A percentile compares a stretch with the other conserved stretches of the same genome.
These are phyloP conservation scores for Lutraria rhynchaena DNA, from an alignment of 1,140 invertebrate genomes.

Conservation along the genomic window DNA sequence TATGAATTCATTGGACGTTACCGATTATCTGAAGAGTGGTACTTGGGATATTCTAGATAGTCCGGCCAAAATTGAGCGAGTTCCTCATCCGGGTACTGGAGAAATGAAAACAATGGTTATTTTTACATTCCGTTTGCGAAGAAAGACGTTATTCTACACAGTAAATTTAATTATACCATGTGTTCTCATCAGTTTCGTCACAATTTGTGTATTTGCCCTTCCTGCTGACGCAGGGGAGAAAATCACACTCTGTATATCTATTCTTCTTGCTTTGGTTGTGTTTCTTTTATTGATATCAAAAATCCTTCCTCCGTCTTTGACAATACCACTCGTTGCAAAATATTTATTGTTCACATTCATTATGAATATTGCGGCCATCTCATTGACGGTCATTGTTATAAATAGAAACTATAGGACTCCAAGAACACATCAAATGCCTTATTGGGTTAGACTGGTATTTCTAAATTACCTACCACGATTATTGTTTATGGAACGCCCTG, in stretches of 20 bases:
- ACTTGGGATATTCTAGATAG: slow-evolving; percentile 99
- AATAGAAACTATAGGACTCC: slow-evolving; percentile 99
- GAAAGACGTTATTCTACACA: slow-evolving; percentile 99
- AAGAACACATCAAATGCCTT: slow-evolving; percentile 85
- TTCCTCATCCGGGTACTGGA: slow-evolving; percentile 67
- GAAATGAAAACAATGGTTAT: slow-evolving; percentile 71
- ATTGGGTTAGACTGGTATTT: slow-evolving; percentile 80
- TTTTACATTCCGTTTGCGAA: slow-evolving; percentile 91
- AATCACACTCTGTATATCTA: slow-evolving; percentile 98
- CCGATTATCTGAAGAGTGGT: slow-evolving; percentile 98
- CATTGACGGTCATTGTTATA: slow-evolving; percentile 99
- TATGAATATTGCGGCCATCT: slow-evolving; percentile 99
- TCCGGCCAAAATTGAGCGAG: slow-evolving; percentile 84
- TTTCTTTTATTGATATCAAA: slow-evolving; percentile 99
- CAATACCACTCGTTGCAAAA: slow-evolving; percentile 91
- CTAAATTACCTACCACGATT: slow-evolving; percentile 79
- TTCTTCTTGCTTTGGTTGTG: slow-evolving; percentile 99
- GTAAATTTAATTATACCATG: slow-evolving; percentile 99
- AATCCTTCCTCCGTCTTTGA: slow-evolving; percentile 93
- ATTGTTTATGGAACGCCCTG: slow-evolving; percentile 81
- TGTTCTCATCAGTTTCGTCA: slow-evolving; percentile 98
- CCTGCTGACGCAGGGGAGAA: slow-evolving; percentile 88
- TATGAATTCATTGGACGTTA: slow-evolving; percentile 97
- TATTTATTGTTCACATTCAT: slow-evolving; percentile 99
- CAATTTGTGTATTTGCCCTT: slow-evolving; percentile 98